Conservation (phyloP, 23 tunicate genomes). For the Styela plicata region DNA sequence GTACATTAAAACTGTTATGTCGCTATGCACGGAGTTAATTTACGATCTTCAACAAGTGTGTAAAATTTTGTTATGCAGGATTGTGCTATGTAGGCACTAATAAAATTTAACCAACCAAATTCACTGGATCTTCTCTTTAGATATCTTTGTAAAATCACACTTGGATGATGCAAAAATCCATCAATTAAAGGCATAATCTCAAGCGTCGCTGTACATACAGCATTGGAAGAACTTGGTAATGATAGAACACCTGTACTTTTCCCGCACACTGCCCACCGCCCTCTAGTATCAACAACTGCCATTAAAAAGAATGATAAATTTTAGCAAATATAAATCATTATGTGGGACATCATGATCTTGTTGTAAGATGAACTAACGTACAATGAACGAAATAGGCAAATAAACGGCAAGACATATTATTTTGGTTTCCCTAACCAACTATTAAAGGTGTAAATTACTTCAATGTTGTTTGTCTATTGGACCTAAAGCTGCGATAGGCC, state of each 20-base stretch:
- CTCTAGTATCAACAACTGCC: slow-evolving; percentile 84
- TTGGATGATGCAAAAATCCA: slow-evolving; percentile 71
- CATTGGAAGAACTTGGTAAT: slow-evolving; percentile 11
- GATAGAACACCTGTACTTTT: slow-evolving; percentile 74
- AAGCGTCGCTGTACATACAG: slow-evolving; percentile 33
- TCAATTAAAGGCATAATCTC: slow-evolving; percentile 78
- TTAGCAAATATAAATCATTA: neutral
- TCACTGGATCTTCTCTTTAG: slow-evolving; percentile 72
- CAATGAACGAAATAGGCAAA: no score
- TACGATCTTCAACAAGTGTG: no score
- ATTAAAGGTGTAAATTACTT: no score
- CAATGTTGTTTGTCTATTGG: no score
- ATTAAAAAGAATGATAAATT: neutral
- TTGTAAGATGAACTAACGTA: no score
- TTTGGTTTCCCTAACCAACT: no score
- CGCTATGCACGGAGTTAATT: no score
- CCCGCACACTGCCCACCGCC: slow-evolving; percentile 95
- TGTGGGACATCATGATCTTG: no score
- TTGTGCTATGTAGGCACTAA: no score
- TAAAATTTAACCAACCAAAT: slow-evolving; percentile 51
- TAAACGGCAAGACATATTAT: neutral
- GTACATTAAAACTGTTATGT: no score
- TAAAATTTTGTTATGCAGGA: no score
- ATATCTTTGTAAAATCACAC: slow-evolving; percentile 63
- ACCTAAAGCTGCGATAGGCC: no score